These are phyloP conservation scores for Leuctra nigra DNA, from an alignment of 2,888 invertebrate species.

Conservation along the genomic window DNA sequence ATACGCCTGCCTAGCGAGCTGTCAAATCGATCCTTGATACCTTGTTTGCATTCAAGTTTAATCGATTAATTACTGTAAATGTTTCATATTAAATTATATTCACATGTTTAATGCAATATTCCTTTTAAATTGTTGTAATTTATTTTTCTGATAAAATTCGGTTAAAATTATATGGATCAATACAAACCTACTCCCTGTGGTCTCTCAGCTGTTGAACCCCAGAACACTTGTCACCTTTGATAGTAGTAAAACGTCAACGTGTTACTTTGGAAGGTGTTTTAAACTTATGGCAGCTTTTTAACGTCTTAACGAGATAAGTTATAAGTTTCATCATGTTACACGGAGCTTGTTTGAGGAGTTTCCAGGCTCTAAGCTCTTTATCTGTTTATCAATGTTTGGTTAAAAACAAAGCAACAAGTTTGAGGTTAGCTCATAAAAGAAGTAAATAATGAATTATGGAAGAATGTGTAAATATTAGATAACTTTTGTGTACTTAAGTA, in stretches of 20 bases:
- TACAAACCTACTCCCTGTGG: constrained; percentile 27
- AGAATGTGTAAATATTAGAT: neutral
- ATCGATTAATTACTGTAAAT: neutral
- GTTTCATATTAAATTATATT: no score
- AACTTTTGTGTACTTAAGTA: neutral
- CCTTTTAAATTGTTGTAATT: neutral
- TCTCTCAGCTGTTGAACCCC: constrained; percentile 23
- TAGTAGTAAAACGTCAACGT: neutral
- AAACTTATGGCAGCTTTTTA: no score
- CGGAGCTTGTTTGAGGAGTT: constrained; percentile 15
- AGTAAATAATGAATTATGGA: neutral
- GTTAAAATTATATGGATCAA: constrained; percentile 23
- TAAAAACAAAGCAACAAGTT: constrained; percentile 22
- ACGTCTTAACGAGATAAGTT: neutral
- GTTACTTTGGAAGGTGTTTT: neutral
- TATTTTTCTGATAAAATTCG: neutral
- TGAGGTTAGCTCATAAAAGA: constrained; percentile 27
- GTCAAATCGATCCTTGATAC: neutral
- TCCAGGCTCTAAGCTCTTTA: constrained; percentile 14
- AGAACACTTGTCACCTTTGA: neutral
- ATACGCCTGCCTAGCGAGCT: constrained; percentile 18
- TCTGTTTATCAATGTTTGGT: constrained; percentile 13
- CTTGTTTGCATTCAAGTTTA: neutral
- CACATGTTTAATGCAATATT: no score
- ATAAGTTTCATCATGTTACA: constrained; percentile 14